Evolutionary conservation across 2,888 invertebrate genomes (phyloP).

Genomic region (Zygothrica quintamaculata): DNA sequence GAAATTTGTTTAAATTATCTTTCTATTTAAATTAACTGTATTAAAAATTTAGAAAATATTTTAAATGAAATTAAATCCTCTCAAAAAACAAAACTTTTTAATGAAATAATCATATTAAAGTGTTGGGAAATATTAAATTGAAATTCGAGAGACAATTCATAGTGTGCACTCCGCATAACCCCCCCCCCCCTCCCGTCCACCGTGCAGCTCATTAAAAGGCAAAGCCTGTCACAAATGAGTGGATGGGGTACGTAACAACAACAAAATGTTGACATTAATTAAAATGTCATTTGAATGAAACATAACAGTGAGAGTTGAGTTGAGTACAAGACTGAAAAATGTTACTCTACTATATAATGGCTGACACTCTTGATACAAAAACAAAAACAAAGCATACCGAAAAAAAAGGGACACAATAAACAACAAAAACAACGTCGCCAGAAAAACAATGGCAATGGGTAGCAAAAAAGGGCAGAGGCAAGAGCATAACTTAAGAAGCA

Average conservation of each 20-base stretch:
- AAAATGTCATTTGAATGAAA: constrained; percentile 79
- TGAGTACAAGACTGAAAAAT: constrained; percentile 61
- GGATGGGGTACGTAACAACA: constrained; percentile 41
- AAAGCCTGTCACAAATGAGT: constrained; percentile 37
- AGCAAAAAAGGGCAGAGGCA: constrained; percentile 8
- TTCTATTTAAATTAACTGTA: too few relatives aligned
- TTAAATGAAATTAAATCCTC: too few relatives aligned
- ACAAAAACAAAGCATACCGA: too few relatives aligned
- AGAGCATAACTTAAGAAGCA: constrained; percentile 19
- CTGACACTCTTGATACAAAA: constrained; percentile 29
- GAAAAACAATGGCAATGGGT: constrained; percentile 11
- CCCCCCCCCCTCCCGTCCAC: too few relatives aligned
- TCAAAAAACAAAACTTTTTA: not conserved
- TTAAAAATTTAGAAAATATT: too few relatives aligned
- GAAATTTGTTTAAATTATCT: too few relatives aligned
- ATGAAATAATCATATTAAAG: constrained; percentile 29
- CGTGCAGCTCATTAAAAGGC: too few relatives aligned
- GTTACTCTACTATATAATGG: constrained; percentile 51
- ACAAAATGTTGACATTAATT: constrained; percentile 79
- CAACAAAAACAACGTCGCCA: constrained; percentile 25
- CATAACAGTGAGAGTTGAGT: constrained; percentile 66
- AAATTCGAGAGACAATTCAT: not conserved
- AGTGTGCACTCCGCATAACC: not conserved
- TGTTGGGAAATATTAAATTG: constrained; percentile 16
- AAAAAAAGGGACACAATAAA: constrained; percentile 69